Evolutionary conservation across 2,888 invertebrate genomes (phyloP), one percentile per base, ranked within the genome.

Genomic region (Lathronympha strigana): DNA sequence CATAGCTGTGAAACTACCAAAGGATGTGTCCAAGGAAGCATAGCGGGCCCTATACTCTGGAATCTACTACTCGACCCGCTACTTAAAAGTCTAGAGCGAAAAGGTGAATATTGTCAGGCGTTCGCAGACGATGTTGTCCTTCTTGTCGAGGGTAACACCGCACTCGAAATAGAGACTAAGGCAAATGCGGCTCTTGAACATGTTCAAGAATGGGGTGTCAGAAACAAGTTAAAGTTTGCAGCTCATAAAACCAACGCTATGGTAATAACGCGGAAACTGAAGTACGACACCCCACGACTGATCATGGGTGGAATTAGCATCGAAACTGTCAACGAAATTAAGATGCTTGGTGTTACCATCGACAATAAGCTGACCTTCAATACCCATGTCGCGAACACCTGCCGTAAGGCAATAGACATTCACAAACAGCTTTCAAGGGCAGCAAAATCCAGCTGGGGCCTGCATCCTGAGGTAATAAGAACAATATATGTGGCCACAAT

Each of bases 51-150:
- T 2, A 45, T 21, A 1, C 21, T 45, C 21, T 45, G 45, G 45
- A 21, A 45, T 13, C 21, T 45, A 0, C 21, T 45, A 11, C 21
- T 45, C 3, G 45, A 45, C 23, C 45, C 45, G 1, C 21, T 45
- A 0, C 21, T 45, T 1, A 45, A 21, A 21, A 13, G 11, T 11
- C 45, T 45, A 1, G 45, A 45, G 5, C 1, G 4, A 3, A 6
- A 4, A 1, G 21, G 23, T 4, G 5, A 15, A 3, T 45, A 23
- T 4, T 19, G 45, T 13, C 45, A 45, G 21, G 45, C 45, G 4
- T 45, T 45, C 11, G 45, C 45, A 5, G 45, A 45, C 45, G 45
- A 45, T 23, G 45, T 45, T 11, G 45, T 45, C 11, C 19, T 43
- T 1, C 3, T 43, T 4, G 19, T 43, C 19, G 9, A 9, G 9